Evolutionary conservation across 2,113 vertebrate genomes (phyloP), one percentile per base, ranked within the genome.

Genomic region (Saccopteryx bilineata): DNA sequence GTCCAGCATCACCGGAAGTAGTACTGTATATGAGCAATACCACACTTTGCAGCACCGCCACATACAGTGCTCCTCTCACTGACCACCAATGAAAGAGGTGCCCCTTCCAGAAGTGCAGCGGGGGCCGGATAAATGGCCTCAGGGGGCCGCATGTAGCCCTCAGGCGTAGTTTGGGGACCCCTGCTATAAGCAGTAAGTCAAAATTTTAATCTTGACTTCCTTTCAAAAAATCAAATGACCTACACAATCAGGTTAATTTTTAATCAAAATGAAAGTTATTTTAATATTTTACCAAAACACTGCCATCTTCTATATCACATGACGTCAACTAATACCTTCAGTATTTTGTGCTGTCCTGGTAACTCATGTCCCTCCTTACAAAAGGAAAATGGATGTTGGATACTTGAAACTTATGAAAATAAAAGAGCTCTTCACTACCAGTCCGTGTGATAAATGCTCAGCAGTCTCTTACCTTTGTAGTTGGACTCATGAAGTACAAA

Each of bases 401-500:
- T 74, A 87, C 60, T 92, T 96, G 5, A 94, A 98, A 63, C 2
- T 79, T 48, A 18, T 56, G 72, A 91, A 82, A 88, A 92, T 93
- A 4, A 93, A 93, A 96, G 68, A 39, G 33, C 5, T 89, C 23
- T 96, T 24, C 74, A 54, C 54, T 94, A 28, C 0, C 23, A 97
- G 65, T 5, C 78, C 75, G 19, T 66, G 63, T 13, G 74, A 75
- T 83, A 65, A 90, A 58, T 24, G n/a, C 50, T 18, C 58, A 90
- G 23, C 15, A 56, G 72, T 83, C 83, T 11, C 63, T 96, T 94
- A 68, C 28, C 58, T 79, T 93, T 92, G 76, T 93, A 68, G 69
- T 48, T 94, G 95, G 18, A 74, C 46, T 96, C 58, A 91, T 94
- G 96, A 96, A 28, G 81, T 75, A 84, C 54, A 92, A 69, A 39